These are phyloP conservation scores for Hermatobates lingyangjiaoensis DNA, from an alignment of 1,140 invertebrate genomes.

Conservation along the genomic window DNA sequence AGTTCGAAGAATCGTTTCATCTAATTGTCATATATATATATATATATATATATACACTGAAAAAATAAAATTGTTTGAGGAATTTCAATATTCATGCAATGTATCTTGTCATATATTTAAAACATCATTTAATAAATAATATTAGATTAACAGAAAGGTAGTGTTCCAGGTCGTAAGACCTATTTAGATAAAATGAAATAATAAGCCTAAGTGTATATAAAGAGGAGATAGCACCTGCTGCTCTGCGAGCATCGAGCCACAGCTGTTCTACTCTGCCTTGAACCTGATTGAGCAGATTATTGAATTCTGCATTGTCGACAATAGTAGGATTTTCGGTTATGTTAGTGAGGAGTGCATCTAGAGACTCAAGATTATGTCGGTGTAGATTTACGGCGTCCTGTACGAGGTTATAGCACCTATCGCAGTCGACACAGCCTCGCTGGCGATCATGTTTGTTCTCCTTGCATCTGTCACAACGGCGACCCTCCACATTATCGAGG, in stretches of 20 bases:
- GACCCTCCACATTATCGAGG: slow-evolving; percentile 74
- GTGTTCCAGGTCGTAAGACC: too few species aligned
- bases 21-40: too few species aligned
- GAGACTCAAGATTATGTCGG: slow-evolving; percentile 46
- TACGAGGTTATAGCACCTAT: slow-evolving; percentile 82
- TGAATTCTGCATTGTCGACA: slow-evolving; percentile 67
- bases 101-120: too few species aligned
- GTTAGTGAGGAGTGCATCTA: slow-evolving; percentile 46
- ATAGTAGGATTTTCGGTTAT: slow-evolving; percentile 55
- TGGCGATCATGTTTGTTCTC: slow-evolving; percentile 79
- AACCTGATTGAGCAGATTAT: slow-evolving; percentile 49
- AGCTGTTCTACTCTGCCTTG: slow-evolving; percentile 48
- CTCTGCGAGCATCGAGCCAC: slow-evolving; percentile 43
- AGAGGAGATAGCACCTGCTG: slow-evolving; percentile 32
- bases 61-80: too few species aligned
- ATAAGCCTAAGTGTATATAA: too few species aligned
- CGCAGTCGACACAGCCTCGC: slow-evolving; percentile 73
- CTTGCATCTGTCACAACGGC: slow-evolving; percentile 78
- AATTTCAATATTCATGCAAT: too few species aligned
- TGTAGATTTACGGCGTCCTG: slow-evolving; percentile 71
- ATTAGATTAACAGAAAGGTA: too few species aligned
- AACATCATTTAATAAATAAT: too few species aligned
- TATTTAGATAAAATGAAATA: too few species aligned
- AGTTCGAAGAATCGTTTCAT: too few species aligned
- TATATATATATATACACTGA: too few species aligned